phyloP scores from a whole-genome alignment of 2,797 vertebrate species.

The Amphiprion clarkii region DNA sequence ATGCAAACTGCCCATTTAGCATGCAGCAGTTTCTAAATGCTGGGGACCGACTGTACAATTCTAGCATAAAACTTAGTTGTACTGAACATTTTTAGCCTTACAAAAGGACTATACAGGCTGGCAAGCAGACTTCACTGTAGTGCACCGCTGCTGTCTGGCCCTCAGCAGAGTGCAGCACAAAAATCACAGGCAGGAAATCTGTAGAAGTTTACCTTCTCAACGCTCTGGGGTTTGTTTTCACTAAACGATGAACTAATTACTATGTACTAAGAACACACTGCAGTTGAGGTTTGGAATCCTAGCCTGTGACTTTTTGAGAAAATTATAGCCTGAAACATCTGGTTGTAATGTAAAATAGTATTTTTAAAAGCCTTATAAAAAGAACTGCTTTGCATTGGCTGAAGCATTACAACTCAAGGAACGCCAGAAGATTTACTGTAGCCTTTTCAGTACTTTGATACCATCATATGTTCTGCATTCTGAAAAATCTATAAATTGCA shows the following conservation, averaged over 20 bases:
- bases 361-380: constrained; percentile 85
- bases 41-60: no score
- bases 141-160: constrained; percentile 2
- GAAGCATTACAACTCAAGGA: constrained; percentile 45
- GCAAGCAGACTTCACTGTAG: not conserved
- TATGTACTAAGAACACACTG: constrained; percentile 80
- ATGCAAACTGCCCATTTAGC: no score
- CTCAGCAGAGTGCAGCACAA: constrained; percentile 16
- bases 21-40: no score
- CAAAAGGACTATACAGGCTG: no score
- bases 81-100: no score
- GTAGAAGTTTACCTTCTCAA: constrained; percentile 64
- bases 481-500: constrained; percentile 53
- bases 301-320: constrained; percentile 80
- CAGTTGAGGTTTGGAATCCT: constrained; percentile 83
- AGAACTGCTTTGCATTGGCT: constrained; percentile 68
- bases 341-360: constrained; percentile 86
- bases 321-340: constrained; percentile 87
- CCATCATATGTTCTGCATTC: constrained; percentile 44
- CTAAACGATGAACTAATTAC: constrained; percentile 86
- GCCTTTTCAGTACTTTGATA: constrained; percentile 57
- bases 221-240: constrained; percentile 77
- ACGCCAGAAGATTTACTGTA: constrained; percentile 47
- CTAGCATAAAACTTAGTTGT: no score
- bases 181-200: constrained; percentile 55